Conservation (phyloP, 2,797 vertebrate species). For the Limosa lapponica region DNA sequence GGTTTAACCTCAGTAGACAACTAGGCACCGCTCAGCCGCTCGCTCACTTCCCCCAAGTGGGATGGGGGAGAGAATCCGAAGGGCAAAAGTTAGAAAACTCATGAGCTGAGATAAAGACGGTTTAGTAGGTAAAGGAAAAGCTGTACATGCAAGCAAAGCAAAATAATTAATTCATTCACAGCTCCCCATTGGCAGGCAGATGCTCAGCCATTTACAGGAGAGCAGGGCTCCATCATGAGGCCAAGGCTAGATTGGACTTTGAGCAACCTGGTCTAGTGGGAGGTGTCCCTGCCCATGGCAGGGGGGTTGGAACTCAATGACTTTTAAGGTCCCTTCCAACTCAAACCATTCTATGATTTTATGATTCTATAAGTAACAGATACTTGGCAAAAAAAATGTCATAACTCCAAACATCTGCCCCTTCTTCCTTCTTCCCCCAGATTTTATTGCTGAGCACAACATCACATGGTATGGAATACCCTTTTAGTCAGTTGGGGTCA, state of each 20-base stretch:
- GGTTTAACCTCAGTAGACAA: background rate
- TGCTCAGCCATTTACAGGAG: background rate
- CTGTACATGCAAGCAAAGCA: fast-evolving
- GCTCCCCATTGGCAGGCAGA: fast-evolving
- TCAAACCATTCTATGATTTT: too few species aligned
- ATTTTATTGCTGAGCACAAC: background rate
- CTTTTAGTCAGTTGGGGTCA: background rate
- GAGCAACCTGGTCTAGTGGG: too few species aligned
- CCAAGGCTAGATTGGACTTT: too few species aligned
- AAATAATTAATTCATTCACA: background rate
- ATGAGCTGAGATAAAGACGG: background rate
- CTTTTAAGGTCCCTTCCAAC: too few species aligned
- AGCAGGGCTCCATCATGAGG: background rate
- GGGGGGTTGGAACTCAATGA: too few species aligned
- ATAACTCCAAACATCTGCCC: fast-evolving
- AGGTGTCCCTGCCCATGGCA: too few species aligned
- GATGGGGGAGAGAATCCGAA: background rate
- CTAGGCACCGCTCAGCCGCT: fast-evolving
- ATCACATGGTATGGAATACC: background rate
- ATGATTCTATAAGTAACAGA: fast-evolving
- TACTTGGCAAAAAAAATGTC: background rate
- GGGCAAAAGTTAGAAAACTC: background rate
- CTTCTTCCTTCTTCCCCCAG: background rate
- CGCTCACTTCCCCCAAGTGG: fast-evolving
- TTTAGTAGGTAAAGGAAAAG: background rate